Evolutionary conservation across 2,113 vertebrate genomes (phyloP).

Genomic region (Eublepharis macularius): DNA sequence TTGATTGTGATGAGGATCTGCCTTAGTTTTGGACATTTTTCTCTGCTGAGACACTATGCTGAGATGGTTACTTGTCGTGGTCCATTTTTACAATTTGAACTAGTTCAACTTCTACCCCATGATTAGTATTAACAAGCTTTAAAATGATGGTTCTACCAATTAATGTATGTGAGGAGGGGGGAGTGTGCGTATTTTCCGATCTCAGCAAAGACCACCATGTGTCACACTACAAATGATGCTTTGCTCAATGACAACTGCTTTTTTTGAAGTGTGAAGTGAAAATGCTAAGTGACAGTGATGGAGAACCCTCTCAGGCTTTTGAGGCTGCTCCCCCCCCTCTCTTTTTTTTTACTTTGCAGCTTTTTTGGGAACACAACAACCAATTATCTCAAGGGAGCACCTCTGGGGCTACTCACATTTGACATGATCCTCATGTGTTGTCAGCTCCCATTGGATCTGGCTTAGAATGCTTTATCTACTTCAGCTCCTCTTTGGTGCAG

Average conservation of each 20-base stretch:
- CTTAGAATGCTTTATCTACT: constrained; percentile 40
- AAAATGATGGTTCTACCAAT: background rate
- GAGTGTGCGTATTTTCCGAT: background rate
- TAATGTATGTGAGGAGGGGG: background rate
- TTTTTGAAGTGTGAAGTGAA: background rate
- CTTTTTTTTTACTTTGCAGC: background rate
- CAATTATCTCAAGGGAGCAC: background rate
- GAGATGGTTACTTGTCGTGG: background rate
- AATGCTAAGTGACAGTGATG: background rate
- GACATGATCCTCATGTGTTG: background rate
- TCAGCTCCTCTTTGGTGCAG: constrained; percentile 40
- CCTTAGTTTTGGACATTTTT: background rate
- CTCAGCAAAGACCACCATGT: background rate
- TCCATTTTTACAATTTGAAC: background rate
- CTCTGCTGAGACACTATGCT: background rate
- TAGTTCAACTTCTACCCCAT: background rate
- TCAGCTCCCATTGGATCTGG: background rate
- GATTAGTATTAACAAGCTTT: background rate
- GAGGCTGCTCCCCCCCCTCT: background rate
- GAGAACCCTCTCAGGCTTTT: background rate
- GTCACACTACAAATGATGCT: background rate
- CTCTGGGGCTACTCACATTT: background rate
- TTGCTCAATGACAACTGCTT: background rate
- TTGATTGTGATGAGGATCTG: background rate
- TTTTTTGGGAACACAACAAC: background rate